phyloP scores from a whole-genome alignment of 2,888 invertebrate species.

The Cactoblastis cactorum region DNA sequence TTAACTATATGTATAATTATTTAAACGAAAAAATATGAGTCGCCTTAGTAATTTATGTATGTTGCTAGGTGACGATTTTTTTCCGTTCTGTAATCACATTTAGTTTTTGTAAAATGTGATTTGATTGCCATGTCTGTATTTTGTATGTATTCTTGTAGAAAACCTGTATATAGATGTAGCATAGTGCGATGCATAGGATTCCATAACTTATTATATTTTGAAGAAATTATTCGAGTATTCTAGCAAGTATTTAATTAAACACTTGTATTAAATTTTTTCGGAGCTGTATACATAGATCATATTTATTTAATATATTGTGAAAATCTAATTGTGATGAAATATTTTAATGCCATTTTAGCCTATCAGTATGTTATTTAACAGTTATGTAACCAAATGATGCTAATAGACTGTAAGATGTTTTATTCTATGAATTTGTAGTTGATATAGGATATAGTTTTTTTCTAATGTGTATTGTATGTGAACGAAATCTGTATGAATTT shows the following conservation, averaged over 20 bases:
- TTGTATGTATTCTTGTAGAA: conserved; percentile 27
- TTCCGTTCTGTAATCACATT: conserved; percentile 19
- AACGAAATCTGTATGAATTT: conserved; percentile 73
- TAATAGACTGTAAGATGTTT: conserved; percentile 70
- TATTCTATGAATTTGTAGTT: conserved; percentile 67
- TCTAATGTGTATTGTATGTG: conserved; percentile 68
- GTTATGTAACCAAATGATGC: conserved; percentile 77
- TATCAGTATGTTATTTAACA: conserved; percentile 65
- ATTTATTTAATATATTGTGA: conserved; percentile 59
- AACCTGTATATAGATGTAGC: conserved; percentile 48
- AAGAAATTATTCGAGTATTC: conserved; percentile 29
- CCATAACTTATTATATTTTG: conserved; percentile 37
- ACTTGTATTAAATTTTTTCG: conserved; percentile 26
- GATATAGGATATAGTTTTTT: conserved; percentile 66
- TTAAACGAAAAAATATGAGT: too few species aligned
- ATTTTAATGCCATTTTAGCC: conserved; percentile 75
- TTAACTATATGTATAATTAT: too few species aligned
- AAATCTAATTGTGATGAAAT: conserved; percentile 68
- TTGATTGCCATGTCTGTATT: conserved; percentile 40
- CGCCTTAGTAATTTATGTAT: too few species aligned
- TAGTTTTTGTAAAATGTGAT: conserved; percentile 29
- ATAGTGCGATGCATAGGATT: conserved; percentile 32
- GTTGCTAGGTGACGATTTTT: background rate
- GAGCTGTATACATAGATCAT: conserved; percentile 29
- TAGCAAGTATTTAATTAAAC: conserved; percentile 6